Evolutionary conservation across 64 coral and sea anemone genomes (phyloP), one percentile per base, ranked within the genome.

Genomic region (Hydrozoanthus tunicans): DNA sequence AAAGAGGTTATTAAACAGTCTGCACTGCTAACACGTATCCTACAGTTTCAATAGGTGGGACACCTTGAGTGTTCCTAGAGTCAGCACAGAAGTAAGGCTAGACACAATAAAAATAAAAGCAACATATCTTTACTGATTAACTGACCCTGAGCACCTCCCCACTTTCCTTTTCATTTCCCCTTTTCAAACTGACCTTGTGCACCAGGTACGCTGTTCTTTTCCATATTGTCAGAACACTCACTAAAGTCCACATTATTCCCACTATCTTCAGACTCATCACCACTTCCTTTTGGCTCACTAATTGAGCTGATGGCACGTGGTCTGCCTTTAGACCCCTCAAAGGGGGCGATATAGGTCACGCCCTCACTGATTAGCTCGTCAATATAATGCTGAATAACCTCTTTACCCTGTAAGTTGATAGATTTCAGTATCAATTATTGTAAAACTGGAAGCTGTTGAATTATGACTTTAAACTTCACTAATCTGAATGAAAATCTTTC

Each of bases 381-480:
- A 90, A 99, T 99, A 66, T 99, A 99, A 74, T 99, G 79, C 13
- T 99, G 94, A 73, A 99, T 99, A 70, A 99, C 92, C 76, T 99
- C 96, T 91, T 99, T 99, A 57, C 96, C 96, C 96, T 99, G 15
- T 3, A 32, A 73, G 77, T 58, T 65, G 12, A 65, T n/a, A 89
- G 79, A 58, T 23, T 81, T 11, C 24, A 14, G 58, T 63, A 43
- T 43, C 7, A 23, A 85, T 53, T 9, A 66, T 9, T 51, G 32
- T 43, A 43, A 43, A 56, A 12, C 0, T 80, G 78, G 26, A 17
- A 20, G 70, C 17, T 27, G 9, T 7, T 12, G 32, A 43, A 43
- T 43, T 43, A 43, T 2, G 32, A 43, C 32, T 43, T 43, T 43
- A 43, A 43, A 43, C 32, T 43, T 43, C 32, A 43, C 32, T 43